Base-by-base conservation (phyloP, 2,113 vertebrate genomes). In the Sinocyclocheilus maitianheensis region DNA sequence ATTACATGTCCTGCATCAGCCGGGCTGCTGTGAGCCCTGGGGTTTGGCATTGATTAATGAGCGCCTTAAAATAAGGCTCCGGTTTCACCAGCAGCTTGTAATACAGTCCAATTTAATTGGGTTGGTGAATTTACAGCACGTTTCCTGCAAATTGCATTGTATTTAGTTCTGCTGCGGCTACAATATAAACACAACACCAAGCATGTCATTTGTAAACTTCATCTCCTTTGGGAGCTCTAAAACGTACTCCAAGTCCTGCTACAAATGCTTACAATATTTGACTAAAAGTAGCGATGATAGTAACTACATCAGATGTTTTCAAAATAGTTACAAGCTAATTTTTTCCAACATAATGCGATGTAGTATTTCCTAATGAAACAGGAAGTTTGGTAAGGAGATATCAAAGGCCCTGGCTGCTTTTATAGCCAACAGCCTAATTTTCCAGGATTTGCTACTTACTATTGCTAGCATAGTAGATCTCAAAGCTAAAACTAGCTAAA, bases 41-140 rank as follows among this genome's bases (percentile, higher is more conserved):
- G 83, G 37, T 74, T 85, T 85, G 84, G 71, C 76, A 84, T 77
- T 85, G 84, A 88, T 88, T 85, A 83, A 83, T 83, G 79, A 51
- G 22, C 3, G 79, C 34, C 72, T 77, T 53, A 77, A 84, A 83
- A 46, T 85, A 34, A 53, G 84, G 18, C 75, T 85, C 65, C 12
- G 53, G 77, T 62, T 63, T 81, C 67, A 74, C 26, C 79, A 62
- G 43, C 84, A 86, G 62, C 60, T 67, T 80, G 75, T 55, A 55
- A 20, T 74, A 48, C 26, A 22, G 69, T 74, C 85, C 26, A 8
- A 30, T 34, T 85, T 88, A 85, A 85, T 88, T 53, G 55, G 51
- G 26, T 71, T 81, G 79, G 79, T 81, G 40, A 46, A 67, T 65
- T 65, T 81, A 81, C 79, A 81, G 79, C 79, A 81, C 60, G 84